Conservation (phyloP, 2,113 vertebrate species). For the Neopipo cinnamomea region DNA sequence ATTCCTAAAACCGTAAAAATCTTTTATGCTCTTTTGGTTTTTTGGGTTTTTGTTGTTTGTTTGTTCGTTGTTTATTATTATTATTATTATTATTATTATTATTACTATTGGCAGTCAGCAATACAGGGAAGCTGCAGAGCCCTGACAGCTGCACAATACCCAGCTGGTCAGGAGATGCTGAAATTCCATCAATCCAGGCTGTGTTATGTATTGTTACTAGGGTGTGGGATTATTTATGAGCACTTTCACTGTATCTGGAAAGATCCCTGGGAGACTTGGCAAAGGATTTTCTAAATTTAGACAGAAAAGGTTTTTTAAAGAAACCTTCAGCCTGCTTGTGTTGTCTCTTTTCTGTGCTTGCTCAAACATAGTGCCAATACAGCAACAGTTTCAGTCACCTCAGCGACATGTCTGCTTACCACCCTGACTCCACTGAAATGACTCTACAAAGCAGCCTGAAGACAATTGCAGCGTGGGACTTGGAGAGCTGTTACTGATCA, state of each 20-base stretch:
- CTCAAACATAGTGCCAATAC: not conserved
- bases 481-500: not conserved
- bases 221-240: conserved; percentile 40
- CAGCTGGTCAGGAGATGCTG: conserved; percentile 36
- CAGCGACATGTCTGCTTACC: not conserved
- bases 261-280: conserved; percentile 27
- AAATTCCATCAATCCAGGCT: conserved; percentile 50
- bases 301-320: conserved; percentile 40
- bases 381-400: not conserved
- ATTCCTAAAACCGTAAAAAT: not conserved
- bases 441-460: not conserved
- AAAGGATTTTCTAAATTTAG: conserved; percentile 57
- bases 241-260: conserved; percentile 27
- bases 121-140: not conserved
- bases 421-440: not conserved
- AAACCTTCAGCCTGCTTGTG: conserved; percentile 5
- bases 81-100: too few species aligned
- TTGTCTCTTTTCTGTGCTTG: not conserved
- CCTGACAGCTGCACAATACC: conserved; percentile 33
- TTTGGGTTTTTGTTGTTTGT: too few species aligned
- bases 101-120: not conserved
- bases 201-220: not conserved
- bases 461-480: not conserved
- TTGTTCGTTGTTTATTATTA: too few species aligned
- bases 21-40: not conserved